Conservation (phyloP, 2,888 invertebrate species). For the Meta bourneti region DNA sequence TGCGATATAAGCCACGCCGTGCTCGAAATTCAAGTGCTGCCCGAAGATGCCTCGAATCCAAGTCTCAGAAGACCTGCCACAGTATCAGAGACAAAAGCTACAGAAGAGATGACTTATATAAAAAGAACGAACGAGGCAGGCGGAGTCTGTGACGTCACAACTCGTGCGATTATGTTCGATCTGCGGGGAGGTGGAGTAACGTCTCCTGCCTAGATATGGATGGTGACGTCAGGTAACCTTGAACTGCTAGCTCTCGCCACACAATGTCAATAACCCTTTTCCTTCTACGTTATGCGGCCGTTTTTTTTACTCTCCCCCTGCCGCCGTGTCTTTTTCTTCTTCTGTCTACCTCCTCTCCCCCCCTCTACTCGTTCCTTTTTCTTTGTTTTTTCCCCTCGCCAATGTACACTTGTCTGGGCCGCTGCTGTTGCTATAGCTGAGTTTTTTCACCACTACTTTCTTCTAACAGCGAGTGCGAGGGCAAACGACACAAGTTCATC, state of each 20-base stretch:
- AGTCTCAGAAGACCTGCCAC: background rate
- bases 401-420: slow-evolving; percentile 58
- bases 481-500: slow-evolving; percentile 33
- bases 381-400: background rate
- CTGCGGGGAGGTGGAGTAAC: slow-evolving; percentile 66
- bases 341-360: slow-evolving; percentile 17
- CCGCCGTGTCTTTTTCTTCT: slow-evolving; percentile 29
- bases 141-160: slow-evolving; percentile 70
- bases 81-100: slow-evolving; percentile 6
- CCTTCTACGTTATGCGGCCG: slow-evolving; percentile 60
- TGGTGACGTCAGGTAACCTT: slow-evolving; percentile 74
- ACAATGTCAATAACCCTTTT: slow-evolving; percentile 76
- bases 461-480: background rate
- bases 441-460: slow-evolving; percentile 14
- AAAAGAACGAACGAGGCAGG: slow-evolving; percentile 42
- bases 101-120: background rate
- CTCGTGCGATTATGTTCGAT: slow-evolving; percentile 74
- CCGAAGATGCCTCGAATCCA: background rate
- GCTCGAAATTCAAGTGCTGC: slow-evolving; percentile 17
- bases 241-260: slow-evolving; percentile 60
- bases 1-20: background rate
- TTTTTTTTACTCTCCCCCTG: slow-evolving; percentile 47
- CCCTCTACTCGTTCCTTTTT: slow-evolving; percentile 6
- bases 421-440: slow-evolving; percentile 52
- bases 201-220: slow-evolving; percentile 58